These are phyloP conservation scores for Campoletis sonorensis DNA, from an alignment of 1,140 invertebrate genomes.

Conservation along the genomic window DNA sequence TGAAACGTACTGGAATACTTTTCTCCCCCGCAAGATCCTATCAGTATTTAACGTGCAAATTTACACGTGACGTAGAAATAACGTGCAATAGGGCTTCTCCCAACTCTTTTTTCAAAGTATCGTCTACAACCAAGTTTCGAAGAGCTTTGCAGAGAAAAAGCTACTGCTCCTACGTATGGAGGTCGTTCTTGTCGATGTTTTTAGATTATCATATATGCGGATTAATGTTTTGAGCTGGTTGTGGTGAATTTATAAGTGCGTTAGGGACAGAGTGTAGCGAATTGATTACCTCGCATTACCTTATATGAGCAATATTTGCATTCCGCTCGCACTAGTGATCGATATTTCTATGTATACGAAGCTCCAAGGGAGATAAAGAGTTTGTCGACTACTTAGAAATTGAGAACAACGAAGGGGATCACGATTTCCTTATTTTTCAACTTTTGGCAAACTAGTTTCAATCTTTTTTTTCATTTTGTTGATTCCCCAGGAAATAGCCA, in stretches of 20 bases:
- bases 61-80: too few species aligned
- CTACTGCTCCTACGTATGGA: background rate
- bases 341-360: conserved; percentile 37
- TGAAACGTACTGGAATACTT: too few species aligned
- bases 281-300: conserved; percentile 71
- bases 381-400: too few species aligned
- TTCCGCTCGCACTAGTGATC: conserved; percentile 68
- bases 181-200: background rate
- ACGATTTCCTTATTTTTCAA: too few species aligned
- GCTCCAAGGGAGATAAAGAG: too few species aligned
- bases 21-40: too few species aligned
- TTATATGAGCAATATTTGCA: conserved; percentile 73
- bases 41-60: too few species aligned
- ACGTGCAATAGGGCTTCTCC: background rate
- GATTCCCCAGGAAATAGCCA: too few species aligned
- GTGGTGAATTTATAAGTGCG: conserved; percentile 3
- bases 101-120: background rate
- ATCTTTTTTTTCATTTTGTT: too few species aligned
- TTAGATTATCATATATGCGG: background rate
- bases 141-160: background rate
- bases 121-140: background rate
- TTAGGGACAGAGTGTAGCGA: conserved; percentile 43
- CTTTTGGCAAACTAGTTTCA: too few species aligned
- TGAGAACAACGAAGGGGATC: too few species aligned
- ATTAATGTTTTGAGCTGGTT: background rate